Evolutionary conservation across 2,888 invertebrate species (phyloP).

Genomic region (Neoascia interrupta): DNA sequence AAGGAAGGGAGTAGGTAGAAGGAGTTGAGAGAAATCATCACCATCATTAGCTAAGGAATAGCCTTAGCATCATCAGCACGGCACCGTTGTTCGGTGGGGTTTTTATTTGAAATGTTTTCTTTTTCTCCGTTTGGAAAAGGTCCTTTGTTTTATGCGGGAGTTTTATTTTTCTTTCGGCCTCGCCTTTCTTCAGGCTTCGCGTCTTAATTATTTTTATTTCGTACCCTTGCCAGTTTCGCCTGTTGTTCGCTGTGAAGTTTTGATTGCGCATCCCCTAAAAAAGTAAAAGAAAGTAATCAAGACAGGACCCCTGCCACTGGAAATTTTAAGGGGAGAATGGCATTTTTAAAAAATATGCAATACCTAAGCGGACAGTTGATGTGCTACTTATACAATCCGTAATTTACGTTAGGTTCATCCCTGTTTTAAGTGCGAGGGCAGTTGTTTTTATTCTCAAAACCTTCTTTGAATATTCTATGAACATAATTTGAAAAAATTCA

Average conservation of each 20-base stretch:
- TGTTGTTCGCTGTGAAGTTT: slow-evolving; percentile 12
- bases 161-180: slow-evolving; percentile 9
- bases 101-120: slow-evolving; percentile 19
- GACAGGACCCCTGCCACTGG: too few species aligned
- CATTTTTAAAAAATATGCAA: too few species aligned
- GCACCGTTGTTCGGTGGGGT: slow-evolving; percentile 15
- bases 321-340: too few species aligned
- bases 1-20: slow-evolving; percentile 1
- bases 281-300: too few species aligned
- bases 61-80: background rate
- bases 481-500: too few species aligned
- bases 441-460: too few species aligned
- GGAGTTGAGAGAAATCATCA: slow-evolving; percentile 15
- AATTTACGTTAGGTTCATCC: too few species aligned
- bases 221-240: background rate
- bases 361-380: too few species aligned
- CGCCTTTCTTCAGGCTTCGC: background rate
- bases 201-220: slow-evolving; percentile 35
- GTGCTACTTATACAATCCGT: too few species aligned
- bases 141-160: slow-evolving; percentile 37
- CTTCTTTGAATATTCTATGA: too few species aligned
- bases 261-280: slow-evolving; percentile 53
- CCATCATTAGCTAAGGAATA: too few species aligned
- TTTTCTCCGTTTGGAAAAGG: slow-evolving; percentile 9
- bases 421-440: too few species aligned